phyloP scores from a whole-genome alignment of 2,888 invertebrate species.

The Brenthis hecate region DNA sequence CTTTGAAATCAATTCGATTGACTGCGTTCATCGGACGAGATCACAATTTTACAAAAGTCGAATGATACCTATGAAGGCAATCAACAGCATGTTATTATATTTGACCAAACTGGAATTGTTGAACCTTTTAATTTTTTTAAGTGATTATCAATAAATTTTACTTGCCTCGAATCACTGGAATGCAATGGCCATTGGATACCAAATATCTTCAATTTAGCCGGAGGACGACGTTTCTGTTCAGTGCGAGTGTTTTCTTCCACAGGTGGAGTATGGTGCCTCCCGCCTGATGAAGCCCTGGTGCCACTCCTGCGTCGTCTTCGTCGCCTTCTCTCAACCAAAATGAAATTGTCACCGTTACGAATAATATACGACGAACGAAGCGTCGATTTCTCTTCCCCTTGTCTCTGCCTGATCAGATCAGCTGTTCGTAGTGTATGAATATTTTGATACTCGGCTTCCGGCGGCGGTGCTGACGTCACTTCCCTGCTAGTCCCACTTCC shows the following conservation, averaged over 20 bases:
- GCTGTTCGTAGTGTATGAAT: slow-evolving; percentile 78
- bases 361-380: slow-evolving; percentile 78
- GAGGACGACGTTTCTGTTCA: slow-evolving; percentile 75
- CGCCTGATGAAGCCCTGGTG: slow-evolving; percentile 73
- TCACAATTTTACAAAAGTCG: slow-evolving; percentile 50
- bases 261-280: slow-evolving; percentile 75
- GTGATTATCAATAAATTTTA: slow-evolving; percentile 19
- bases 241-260: slow-evolving; percentile 69
- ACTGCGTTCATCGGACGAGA: slow-evolving; percentile 41
- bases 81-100: slow-evolving; percentile 45
- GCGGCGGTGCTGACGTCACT: slow-evolving; percentile 66
- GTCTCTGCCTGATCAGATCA: slow-evolving; percentile 77
- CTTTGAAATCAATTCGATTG: slow-evolving; percentile 27
- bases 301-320: slow-evolving; percentile 74
- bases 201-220: slow-evolving; percentile 76
- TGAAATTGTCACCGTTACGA: slow-evolving; percentile 78
- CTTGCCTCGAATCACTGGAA: slow-evolving; percentile 77
- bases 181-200: slow-evolving; percentile 81
- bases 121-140: slow-evolving; percentile 5
- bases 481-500: slow-evolving; percentile 78
- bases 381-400: slow-evolving; percentile 78
- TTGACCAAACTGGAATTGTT: slow-evolving; percentile 9
- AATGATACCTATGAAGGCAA: slow-evolving; percentile 47
- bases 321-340: slow-evolving; percentile 75
- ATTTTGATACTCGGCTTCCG: slow-evolving; percentile 77